phyloP scores from a whole-genome alignment of 2,888 invertebrate genomes.

The Lasioglossum oenotherae region DNA sequence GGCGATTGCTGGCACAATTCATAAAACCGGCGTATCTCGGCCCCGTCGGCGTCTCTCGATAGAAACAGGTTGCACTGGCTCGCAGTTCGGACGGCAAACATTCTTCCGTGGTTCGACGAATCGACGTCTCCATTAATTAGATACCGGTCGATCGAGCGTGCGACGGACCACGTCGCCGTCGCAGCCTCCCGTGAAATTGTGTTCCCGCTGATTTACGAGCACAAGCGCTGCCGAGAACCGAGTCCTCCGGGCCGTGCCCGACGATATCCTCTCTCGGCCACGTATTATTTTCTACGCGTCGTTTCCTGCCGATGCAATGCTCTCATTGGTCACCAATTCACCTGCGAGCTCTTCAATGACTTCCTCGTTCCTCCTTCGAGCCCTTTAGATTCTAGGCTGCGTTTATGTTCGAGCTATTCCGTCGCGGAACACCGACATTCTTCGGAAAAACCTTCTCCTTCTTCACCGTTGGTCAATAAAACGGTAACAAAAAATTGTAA shows the following conservation, averaged over 20 bases:
- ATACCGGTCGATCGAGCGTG: conserved; percentile 67
- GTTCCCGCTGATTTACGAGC: conserved; percentile 71
- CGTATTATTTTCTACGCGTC: conserved; percentile 36
- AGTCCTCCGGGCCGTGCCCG: conserved; percentile 21
- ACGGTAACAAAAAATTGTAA: background rate
- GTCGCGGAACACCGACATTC: background rate
- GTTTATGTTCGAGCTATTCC: background rate
- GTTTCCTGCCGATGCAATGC: conserved; percentile 17
- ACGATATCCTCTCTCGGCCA: conserved; percentile 28
- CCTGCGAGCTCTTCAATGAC: background rate
- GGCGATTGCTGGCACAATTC: conserved; percentile 23
- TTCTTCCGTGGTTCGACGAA: conserved; percentile 52
- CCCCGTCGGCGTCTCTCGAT: conserved; percentile 17
- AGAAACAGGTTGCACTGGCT: conserved; percentile 35
- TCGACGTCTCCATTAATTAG: conserved; percentile 71
- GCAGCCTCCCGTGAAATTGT: conserved; percentile 73
- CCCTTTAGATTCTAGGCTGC: background rate
- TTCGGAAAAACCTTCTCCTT: background rate
- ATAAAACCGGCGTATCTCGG: conserved; percentile 24
- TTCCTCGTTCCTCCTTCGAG: background rate
- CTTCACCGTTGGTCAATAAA: background rate
- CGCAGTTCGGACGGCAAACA: conserved; percentile 43
- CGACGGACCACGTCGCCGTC: conserved; percentile 66
- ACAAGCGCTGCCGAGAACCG: background rate
- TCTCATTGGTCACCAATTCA: conserved; percentile 13